phyloP scores from a whole-genome alignment of 2,113 vertebrate species.

The Egretta garzetta region DNA sequence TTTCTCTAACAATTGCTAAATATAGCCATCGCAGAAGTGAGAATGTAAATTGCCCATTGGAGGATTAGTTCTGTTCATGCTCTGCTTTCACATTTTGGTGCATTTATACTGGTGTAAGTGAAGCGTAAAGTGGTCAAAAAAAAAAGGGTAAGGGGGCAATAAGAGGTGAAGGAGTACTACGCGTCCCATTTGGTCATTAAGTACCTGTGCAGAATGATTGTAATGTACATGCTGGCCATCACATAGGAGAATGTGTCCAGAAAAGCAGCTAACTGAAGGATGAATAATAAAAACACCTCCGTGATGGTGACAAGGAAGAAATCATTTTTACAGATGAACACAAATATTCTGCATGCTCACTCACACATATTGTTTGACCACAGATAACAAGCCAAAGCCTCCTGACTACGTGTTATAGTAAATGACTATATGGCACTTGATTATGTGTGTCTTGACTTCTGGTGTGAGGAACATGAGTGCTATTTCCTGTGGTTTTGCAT shows the following conservation, averaged over 20 bases:
- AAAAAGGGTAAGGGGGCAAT: not conserved
- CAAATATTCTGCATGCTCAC: not conserved
- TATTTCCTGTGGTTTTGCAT: constrained; percentile 47
- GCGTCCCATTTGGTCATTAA: not conserved
- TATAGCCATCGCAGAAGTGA: not conserved
- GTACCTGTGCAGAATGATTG: not conserved
- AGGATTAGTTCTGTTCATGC: not conserved
- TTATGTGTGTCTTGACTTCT: constrained; percentile 19
- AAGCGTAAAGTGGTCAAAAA: not conserved
- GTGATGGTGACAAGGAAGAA: not conserved
- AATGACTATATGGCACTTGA: not conserved
- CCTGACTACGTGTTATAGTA: not conserved
- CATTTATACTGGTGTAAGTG: not conserved
- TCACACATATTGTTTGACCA: not conserved
- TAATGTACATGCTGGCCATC: not conserved
- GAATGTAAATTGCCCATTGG: not conserved
- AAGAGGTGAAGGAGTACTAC: not conserved
- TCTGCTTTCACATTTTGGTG: not conserved
- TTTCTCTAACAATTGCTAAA: constrained; percentile 22
- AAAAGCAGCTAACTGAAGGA: not conserved
- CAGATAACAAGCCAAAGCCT: not conserved
- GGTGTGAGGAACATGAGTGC: not conserved
- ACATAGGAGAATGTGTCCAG: not conserved
- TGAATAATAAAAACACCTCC: not conserved
- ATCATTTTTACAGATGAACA: not conserved